Conservation (phyloP, 2,113 vertebrate species). For the Mormyrus iriodes region DNA sequence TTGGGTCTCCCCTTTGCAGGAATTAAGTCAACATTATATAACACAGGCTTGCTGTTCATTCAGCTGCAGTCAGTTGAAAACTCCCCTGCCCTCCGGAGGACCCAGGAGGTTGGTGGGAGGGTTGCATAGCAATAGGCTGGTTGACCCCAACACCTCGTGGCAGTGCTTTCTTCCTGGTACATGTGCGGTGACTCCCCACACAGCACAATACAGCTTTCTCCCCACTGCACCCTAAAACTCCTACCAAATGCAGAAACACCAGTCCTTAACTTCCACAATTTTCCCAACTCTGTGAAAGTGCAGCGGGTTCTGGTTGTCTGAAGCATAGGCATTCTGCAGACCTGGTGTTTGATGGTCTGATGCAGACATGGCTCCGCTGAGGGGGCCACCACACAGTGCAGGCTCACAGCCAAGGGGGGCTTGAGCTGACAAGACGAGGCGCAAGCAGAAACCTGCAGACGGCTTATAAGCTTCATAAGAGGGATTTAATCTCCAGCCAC, state of each 20-base stretch:
- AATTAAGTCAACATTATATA: conserved; percentile 45
- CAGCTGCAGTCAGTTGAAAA: conserved; percentile 33
- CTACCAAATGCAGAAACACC: background rate
- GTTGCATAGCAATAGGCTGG: conserved; percentile 54
- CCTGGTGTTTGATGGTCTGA: background rate
- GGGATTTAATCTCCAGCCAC: background rate
- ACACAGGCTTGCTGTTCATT: conserved; percentile 29
- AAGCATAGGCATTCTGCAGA: background rate
- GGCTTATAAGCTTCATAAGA: background rate
- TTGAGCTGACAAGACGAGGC: background rate
- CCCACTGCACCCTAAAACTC: background rate
- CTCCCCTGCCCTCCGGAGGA: conserved; percentile 21
- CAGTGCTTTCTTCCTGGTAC: conserved; percentile 46
- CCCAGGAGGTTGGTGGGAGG: conserved; percentile 39
- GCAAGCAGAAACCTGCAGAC: background rate
- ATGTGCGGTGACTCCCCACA: conserved; percentile 33
- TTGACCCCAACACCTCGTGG: conserved; percentile 48
- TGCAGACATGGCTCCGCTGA: background rate
- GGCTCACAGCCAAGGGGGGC: background rate
- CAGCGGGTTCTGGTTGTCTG: background rate
- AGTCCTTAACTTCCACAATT: background rate
- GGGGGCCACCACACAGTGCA: background rate
- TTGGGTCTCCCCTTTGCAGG: conserved; percentile 20
- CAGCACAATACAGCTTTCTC: conserved; percentile 34
- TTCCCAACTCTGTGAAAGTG: background rate